Conservation (phyloP, 1,140 invertebrate species). For the Drosophila parvula region DNA sequence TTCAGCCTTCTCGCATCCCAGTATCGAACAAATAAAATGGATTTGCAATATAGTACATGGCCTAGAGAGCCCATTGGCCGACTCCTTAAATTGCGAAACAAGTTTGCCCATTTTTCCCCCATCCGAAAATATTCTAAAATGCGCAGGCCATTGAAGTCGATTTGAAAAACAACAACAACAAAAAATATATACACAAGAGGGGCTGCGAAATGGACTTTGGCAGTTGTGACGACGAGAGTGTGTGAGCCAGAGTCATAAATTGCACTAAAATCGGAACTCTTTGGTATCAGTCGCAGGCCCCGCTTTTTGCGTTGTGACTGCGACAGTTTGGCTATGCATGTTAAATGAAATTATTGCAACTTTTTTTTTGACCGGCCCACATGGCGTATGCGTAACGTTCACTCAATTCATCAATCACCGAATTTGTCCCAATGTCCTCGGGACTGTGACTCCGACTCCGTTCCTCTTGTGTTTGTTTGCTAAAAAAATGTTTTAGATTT, state of each 20-base stretch:
- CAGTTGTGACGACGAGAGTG: slow-evolving; percentile 71
- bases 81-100: slow-evolving; percentile 22
- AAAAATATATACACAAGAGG: slow-evolving; percentile 48
- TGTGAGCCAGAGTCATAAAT: slow-evolving; percentile 73
- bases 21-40: slow-evolving; percentile 19
- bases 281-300: slow-evolving; percentile 22
- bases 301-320: slow-evolving; percentile 10
- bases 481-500: slow-evolving; percentile 67
- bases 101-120: neutral
- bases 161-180: slow-evolving; percentile 12
- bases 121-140: slow-evolving; percentile 21
- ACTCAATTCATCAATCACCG: slow-evolving; percentile 72
- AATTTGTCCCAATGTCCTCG: slow-evolving; percentile 37
- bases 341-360: slow-evolving; percentile 78
- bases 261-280: slow-evolving; percentile 45
- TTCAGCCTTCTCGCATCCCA: slow-evolving; percentile 32
- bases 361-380: slow-evolving; percentile 51
- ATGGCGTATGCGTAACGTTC: slow-evolving; percentile 68
- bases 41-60: slow-evolving; percentile 43
- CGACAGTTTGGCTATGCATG: slow-evolving; percentile 68
- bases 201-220: slow-evolving; percentile 66
- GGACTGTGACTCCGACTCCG: slow-evolving; percentile 8
- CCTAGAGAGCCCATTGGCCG: neutral
- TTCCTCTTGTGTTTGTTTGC: slow-evolving; percentile 26
- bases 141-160: slow-evolving; percentile 16